A percentile compares a stretch with the other conserved stretches of the same genome.
phyloP scores from a whole-genome alignment of 2,888 invertebrate species.

The Ypsolopha sequella region DNA sequence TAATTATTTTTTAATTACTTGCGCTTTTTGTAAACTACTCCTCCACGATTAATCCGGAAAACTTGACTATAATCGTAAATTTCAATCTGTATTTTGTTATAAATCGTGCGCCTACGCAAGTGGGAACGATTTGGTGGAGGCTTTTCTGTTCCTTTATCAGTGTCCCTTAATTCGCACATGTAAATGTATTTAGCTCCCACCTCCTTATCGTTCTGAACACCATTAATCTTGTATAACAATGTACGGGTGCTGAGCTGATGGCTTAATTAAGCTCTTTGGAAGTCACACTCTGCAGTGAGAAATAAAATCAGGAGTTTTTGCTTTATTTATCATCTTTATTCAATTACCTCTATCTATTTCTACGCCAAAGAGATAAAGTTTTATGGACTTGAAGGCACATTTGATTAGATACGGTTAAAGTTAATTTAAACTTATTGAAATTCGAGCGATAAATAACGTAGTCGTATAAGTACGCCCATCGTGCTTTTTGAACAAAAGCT shows the following conservation, averaged over 20 bases:
- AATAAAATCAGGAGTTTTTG: too few relatives aligned
- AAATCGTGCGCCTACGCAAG: slow-evolving; percentile 22
- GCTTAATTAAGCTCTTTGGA: slow-evolving; percentile 47
- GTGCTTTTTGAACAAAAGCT: too few relatives aligned
- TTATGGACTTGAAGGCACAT: too few relatives aligned
- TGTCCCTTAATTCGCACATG: slow-evolving; percentile 62
- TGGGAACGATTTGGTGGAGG: slow-evolving; percentile 1
- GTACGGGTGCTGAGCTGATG: slow-evolving; percentile 45
- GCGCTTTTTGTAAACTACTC: slow-evolving; percentile 10
- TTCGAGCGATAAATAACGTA: too few relatives aligned
- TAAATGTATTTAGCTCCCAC: slow-evolving; percentile 68
- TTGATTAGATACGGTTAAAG: too few relatives aligned
- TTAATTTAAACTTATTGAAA: too few relatives aligned
- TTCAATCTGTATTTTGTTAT: slow-evolving; percentile 46
- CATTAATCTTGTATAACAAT: slow-evolving; percentile 70
- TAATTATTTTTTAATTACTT: too few relatives aligned
- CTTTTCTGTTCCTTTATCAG: slow-evolving; percentile 62
- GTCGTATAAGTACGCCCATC: too few relatives aligned
- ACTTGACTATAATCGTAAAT: slow-evolving; percentile 48
- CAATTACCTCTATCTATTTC: too few relatives aligned
- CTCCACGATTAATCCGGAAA: slow-evolving; percentile 33
- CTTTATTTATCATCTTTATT: too few relatives aligned
- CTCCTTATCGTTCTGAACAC: slow-evolving; percentile 58
- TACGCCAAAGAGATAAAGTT: too few relatives aligned
- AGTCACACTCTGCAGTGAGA: too few relatives aligned